phyloP scores from a whole-genome alignment of 2,797 vertebrate genomes.

The Antrozous pallidus region DNA sequence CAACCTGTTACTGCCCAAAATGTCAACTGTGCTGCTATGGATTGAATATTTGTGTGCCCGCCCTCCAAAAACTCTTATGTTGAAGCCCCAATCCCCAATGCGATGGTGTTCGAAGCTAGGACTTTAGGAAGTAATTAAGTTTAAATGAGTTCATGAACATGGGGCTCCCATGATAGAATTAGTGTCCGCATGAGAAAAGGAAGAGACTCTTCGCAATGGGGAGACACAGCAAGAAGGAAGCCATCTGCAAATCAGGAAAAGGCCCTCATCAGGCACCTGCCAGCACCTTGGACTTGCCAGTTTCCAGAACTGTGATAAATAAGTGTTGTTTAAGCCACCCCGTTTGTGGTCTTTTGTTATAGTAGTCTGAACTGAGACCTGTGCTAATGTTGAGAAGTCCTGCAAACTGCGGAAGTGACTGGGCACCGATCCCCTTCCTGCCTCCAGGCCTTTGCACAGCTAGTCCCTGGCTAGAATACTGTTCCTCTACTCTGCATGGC shows the following conservation, averaged over 20 bases:
- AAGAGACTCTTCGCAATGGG: neutral
- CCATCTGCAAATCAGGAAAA: neutral
- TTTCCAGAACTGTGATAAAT: neutral
- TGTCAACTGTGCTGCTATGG: neutral
- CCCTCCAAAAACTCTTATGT: neutral
- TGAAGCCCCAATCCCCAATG: neutral
- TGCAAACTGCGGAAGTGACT: neutral
- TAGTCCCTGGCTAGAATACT: neutral
- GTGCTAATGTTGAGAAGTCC: neutral
- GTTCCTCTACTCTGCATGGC: neutral
- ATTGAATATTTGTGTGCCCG: neutral
- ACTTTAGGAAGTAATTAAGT: neutral
- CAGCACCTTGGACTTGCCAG: neutral
- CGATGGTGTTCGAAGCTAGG: neutral
- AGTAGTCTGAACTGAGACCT: neutral
- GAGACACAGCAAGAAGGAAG: neutral
- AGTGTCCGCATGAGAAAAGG: neutral
- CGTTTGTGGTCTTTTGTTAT: neutral
- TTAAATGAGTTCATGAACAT: neutral
- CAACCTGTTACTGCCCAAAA: neutral
- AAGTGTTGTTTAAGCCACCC: neutral
- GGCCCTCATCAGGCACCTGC: neutral
- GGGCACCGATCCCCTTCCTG: neutral
- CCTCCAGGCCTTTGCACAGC: neutral
- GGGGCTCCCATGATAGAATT: neutral